Conservation (phyloP, 1,140 invertebrate species). For the Heliconius melpomene region DNA sequence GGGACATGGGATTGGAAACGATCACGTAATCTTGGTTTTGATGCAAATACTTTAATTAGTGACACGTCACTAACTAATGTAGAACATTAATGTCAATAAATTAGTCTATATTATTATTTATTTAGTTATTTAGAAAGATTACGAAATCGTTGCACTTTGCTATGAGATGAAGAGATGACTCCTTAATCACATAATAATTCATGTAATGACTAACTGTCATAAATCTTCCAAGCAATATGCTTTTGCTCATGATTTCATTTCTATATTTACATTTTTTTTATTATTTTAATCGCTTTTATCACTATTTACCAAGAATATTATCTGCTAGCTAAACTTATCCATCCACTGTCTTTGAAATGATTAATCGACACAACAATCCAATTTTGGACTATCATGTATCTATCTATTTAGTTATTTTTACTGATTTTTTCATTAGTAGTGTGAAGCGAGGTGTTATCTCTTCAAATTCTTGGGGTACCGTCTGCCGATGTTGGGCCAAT, state of each 20-base stretch:
- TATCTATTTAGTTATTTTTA: not conserved
- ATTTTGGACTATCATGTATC: too few relatives aligned
- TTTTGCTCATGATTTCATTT: not conserved
- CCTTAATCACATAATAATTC: not conserved
- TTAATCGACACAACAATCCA: not conserved
- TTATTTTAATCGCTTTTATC: not conserved
- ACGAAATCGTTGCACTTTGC: not conserved
- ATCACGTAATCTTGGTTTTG: conserved; percentile 26
- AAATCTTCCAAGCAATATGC: not conserved
- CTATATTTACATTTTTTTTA: not conserved
- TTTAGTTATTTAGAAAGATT: not conserved
- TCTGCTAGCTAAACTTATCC: not conserved
- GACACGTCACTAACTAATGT: not conserved
- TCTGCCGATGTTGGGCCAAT: conserved; percentile 71
- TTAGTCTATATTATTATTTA: not conserved
- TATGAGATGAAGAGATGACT: not conserved
- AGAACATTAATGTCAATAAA: too few relatives aligned
- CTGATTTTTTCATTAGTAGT: not conserved
- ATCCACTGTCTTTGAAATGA: not conserved
- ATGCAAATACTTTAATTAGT: not conserved
- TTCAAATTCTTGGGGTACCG: conserved; percentile 48
- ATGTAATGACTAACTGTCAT: not conserved
- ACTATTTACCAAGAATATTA: not conserved
- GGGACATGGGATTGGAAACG: conserved; percentile 20
- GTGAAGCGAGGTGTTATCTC: conserved; percentile 59